Base-by-base conservation (phyloP, 2,113 vertebrate genomes). In the Cyanoramphus novaezelandiae region DNA sequence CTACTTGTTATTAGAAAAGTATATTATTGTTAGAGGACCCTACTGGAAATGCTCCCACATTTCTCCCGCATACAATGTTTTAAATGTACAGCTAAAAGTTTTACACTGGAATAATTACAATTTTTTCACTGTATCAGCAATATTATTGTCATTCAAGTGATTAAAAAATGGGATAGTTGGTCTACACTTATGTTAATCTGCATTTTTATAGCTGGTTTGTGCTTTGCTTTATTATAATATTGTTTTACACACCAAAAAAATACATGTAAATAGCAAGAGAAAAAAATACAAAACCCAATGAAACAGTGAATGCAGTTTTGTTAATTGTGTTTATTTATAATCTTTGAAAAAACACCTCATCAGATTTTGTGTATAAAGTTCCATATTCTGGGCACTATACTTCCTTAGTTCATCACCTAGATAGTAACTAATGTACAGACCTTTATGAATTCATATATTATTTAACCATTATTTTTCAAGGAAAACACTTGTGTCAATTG, bases 51-150 rank as follows among this genome's bases (percentile, higher is more conserved):
- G 10, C 6, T 74, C 79, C 18, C 10, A 13, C 24, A 3, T 49
- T 6, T 3, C 3, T 5, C 5, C 1, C 4, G 11, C 3, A 5
- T 0, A 0, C 21, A 59, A 35, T 13, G 4, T 72, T 88, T 86
- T 47, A 72, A 47, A 68, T 37, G 11, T 33, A 25, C 12, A 70
- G 2, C 1, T 86, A 13, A 57, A 85, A 50, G 17, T 31, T 80
- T 78, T 90, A 31, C 5, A 50, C 11, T 41, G 9, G 35, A 94
- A 69, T 39, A 52, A 43, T 46, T 39, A 19, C 4, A 17, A 0
- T 23, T 63, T 90, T 87, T 90, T 69, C 25, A 60, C 13, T 60
- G 2, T n/a, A 80, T 60, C 24, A 79, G 19, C n/a, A 74, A 53
- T 14, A 41, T 3, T 53, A 65, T 2, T 87, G 76, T 53, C 3